These are phyloP conservation scores for Asteroscopus sphinx DNA, from an alignment of 2,888 invertebrate species.

Conservation along the genomic window DNA sequence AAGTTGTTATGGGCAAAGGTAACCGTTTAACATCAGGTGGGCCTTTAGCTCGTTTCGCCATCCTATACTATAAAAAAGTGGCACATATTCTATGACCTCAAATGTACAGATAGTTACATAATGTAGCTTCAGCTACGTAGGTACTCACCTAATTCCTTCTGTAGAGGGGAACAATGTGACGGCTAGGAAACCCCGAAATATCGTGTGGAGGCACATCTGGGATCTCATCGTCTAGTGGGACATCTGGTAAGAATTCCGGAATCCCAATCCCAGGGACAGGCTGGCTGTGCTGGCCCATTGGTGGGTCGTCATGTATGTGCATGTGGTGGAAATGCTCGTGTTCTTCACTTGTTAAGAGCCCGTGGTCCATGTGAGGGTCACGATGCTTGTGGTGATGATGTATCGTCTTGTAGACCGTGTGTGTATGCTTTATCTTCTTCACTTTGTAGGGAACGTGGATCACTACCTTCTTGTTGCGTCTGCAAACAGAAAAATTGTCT, in stretches of 20 bases:
- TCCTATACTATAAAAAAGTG: too few relatives aligned
- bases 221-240: constrained; percentile 70
- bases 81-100: too few relatives aligned
- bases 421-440: constrained; percentile 92
- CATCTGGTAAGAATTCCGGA: constrained; percentile 83
- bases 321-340: constrained; percentile 88
- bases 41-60: too few relatives aligned
- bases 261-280: constrained; percentile 78
- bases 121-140: constrained; percentile 19
- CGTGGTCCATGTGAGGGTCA: constrained; percentile 71
- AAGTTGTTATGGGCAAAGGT: too few relatives aligned
- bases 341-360: constrained; percentile 73
- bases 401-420: constrained; percentile 92
- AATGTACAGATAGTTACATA: too few relatives aligned
- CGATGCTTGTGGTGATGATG: constrained; percentile 88
- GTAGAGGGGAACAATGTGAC: constrained; percentile 74
- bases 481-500: constrained; percentile 59
- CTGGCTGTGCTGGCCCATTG: constrained; percentile 75
- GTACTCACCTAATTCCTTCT: constrained; percentile 67
- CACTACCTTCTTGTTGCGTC: constrained; percentile 91
- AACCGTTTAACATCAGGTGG: too few relatives aligned
- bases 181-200: constrained; percentile 64
- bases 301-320: constrained; percentile 77
- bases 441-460: constrained; percentile 92
- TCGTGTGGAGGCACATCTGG: constrained; percentile 69